These are phyloP conservation scores for Folsomia manolachei DNA, from an alignment of 2,888 invertebrate genomes.

Conservation along the genomic window DNA sequence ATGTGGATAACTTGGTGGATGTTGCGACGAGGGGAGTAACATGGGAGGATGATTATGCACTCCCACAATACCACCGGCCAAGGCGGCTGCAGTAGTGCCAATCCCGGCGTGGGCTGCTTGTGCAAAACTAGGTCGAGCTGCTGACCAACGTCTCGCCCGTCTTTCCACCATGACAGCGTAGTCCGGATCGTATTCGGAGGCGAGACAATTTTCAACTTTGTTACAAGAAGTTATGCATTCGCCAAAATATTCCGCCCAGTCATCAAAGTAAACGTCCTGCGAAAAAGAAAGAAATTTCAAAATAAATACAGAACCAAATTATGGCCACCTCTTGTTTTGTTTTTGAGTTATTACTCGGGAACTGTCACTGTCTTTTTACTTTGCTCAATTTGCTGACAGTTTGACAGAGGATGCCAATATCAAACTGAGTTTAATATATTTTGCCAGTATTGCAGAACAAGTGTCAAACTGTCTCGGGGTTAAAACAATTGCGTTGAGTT, in stretches of 20 bases:
- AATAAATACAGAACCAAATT: too few species aligned
- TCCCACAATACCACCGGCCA: constrained; percentile 44
- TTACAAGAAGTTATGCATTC: constrained; percentile 82
- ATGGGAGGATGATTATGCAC: not conserved
- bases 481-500: too few species aligned
- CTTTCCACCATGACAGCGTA: constrained; percentile 71
- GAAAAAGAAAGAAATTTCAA: not conserved
- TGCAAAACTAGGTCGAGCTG: constrained; percentile 58
- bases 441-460: too few species aligned
- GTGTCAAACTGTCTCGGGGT: too few species aligned
- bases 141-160: constrained; percentile 69
- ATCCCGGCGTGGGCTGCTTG: constrained; percentile 43
- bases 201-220: constrained; percentile 59
- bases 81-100: constrained; percentile 44
- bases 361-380: too few species aligned
- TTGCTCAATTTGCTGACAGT: too few species aligned
- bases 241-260: constrained; percentile 55
- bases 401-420: too few species aligned
- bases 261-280: constrained; percentile 50
- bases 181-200: constrained; percentile 59
- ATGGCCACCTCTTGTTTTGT: too few species aligned
- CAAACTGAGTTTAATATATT: too few species aligned
- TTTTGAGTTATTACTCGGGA: too few species aligned
- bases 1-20: not conserved
- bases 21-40: not conserved